These are phyloP conservation scores for Marcusenius ussheri DNA, from an alignment of 2,113 vertebrate species.

Conservation along the genomic window DNA sequence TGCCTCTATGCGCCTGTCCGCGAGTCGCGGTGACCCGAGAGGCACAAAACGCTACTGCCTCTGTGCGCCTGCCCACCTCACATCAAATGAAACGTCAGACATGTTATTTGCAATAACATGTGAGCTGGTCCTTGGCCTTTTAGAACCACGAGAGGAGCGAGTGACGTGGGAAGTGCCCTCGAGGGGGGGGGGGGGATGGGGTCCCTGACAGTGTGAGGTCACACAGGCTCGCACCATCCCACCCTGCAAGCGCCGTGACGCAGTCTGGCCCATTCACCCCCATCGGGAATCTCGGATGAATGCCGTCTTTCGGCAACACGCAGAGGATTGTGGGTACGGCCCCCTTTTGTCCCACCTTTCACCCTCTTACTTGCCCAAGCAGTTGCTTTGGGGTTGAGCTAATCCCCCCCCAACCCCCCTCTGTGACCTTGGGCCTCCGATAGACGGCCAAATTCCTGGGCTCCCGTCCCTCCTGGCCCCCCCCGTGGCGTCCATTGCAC, in stretches of 20 bases:
- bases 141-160: background rate
- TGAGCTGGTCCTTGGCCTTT: background rate
- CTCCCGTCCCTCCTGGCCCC: background rate
- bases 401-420: background rate
- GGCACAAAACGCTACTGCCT: background rate
- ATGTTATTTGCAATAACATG: background rate
- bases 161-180: background rate
- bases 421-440: background rate
- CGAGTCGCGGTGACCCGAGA: background rate
- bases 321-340: background rate
- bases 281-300: background rate
- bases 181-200: background rate
- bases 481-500: background rate
- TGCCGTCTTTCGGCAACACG: background rate
- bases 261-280: background rate
- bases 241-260: background rate
- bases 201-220: background rate
- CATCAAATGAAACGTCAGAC: background rate
- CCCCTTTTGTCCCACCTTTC: background rate
- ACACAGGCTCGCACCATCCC: background rate
- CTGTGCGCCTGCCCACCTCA: background rate
- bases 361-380: background rate
- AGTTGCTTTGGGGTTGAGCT: background rate
- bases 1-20: too few species aligned
- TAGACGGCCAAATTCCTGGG: slow-evolving; percentile 1